These are phyloP conservation scores for Thamnophis elegans DNA, from an alignment of 2,797 vertebrate species.

Conservation along the genomic window DNA sequence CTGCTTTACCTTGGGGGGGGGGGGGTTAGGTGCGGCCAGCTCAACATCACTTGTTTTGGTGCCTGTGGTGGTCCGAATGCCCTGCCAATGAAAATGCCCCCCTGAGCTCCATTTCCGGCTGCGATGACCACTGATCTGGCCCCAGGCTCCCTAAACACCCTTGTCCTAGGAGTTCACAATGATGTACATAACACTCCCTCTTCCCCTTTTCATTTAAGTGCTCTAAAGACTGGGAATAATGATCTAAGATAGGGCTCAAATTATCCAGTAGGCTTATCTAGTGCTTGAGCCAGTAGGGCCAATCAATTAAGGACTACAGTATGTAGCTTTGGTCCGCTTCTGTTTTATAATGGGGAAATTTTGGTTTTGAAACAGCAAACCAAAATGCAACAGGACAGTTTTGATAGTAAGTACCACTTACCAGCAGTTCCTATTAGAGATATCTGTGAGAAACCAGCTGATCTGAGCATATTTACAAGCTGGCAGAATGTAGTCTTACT, in stretches of 20 bases:
- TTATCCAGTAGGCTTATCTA: neutral
- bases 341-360: neutral
- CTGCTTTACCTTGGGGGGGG: too few relatives aligned
- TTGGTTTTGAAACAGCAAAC: neutral
- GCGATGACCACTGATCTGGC: too few relatives aligned
- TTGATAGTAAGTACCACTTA: neutral
- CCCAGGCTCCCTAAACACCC: too few relatives aligned
- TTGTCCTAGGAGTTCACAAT: too few relatives aligned
- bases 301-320: neutral
- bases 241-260: neutral
- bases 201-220: neutral
- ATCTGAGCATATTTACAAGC: neutral
- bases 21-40: too few relatives aligned
- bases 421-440: neutral
- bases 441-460: neutral
- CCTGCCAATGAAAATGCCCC: too few relatives aligned
- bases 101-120: too few relatives aligned
- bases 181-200: neutral
- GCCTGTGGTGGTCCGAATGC: too few relatives aligned
- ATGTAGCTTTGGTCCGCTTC: neutral
- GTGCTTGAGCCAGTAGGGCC: neutral
- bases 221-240: neutral
- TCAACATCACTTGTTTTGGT: too few relatives aligned
- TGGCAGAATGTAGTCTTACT: conserved; percentile 5
- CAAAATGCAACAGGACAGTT: neutral